These are phyloP conservation scores for Drosophila micromelanica DNA, from an alignment of 1,140 invertebrate species.

Conservation along the genomic window DNA sequence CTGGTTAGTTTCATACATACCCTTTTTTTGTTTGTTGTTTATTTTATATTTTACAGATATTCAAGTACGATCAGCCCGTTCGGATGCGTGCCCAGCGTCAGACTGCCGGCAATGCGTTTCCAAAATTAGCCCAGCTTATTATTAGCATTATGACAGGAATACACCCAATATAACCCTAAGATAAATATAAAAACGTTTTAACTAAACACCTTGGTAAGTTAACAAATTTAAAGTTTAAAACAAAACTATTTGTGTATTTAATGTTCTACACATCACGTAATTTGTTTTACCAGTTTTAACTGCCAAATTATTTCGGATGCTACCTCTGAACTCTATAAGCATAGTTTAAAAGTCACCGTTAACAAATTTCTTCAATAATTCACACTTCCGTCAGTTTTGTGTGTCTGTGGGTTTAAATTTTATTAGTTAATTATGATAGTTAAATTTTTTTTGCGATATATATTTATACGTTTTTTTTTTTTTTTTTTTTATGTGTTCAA, in stretches of 20 bases:
- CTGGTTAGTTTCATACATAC: no score
- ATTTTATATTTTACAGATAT: not conserved
- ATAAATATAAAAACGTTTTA: not conserved
- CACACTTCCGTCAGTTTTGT: slow-evolving; percentile 30
- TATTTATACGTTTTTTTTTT: not conserved
- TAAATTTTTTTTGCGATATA: not conserved
- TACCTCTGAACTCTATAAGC: not conserved
- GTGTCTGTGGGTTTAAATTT: slow-evolving; percentile 10
- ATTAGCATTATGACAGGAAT: slow-evolving; percentile 4
- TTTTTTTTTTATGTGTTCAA: not conserved
- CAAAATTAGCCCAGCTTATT: not conserved
- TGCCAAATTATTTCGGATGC: not conserved
- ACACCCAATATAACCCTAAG: not conserved
- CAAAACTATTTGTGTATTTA: no score
- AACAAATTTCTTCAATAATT: slow-evolving; percentile 10
- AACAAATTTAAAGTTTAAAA: not conserved
- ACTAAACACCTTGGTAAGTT: not conserved
- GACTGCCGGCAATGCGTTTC: not conserved
- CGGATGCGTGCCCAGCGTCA: slow-evolving; percentile 6
- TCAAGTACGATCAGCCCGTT: slow-evolving; percentile 5
- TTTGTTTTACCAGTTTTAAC: no score
- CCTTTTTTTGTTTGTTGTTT: no score
- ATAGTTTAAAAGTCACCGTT: not conserved
- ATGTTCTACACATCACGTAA: no score
- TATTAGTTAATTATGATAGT: not conserved